Evolutionary conservation across 2,113 vertebrate genomes (phyloP).

Genomic region (Petaurus breviceps): DNA sequence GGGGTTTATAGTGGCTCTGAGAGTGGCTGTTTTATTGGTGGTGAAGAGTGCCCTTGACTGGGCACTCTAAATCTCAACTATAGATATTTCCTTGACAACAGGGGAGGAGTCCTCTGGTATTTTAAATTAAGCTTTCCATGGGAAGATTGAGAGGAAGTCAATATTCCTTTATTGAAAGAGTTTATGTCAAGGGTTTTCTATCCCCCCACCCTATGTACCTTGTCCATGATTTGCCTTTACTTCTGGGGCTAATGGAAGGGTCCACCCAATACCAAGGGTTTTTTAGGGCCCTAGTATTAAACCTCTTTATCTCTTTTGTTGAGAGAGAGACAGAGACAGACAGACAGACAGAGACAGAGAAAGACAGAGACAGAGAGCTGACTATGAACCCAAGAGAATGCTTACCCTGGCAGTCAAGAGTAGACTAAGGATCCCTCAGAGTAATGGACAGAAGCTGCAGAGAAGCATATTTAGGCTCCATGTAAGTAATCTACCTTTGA

Average conservation of each 20-base stretch:
- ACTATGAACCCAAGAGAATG: no score
- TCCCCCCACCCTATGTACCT: constrained; percentile 64
- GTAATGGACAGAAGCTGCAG: no score
- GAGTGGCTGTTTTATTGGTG: constrained; percentile 93
- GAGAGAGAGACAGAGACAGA: no score
- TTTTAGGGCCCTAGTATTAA: not conserved
- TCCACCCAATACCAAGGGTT: not conserved
- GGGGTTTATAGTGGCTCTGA: constrained; percentile 95
- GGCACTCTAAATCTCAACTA: constrained; percentile 95
- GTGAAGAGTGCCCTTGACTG: constrained; percentile 95
- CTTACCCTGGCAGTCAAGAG: no score
- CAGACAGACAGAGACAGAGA: no score
- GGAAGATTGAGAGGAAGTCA: constrained; percentile 32
- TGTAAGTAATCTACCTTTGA: no score
- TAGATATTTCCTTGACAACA: constrained; percentile 85
- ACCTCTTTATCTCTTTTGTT: not conserved
- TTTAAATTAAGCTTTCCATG: not conserved
- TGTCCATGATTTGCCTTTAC: constrained; percentile 66
- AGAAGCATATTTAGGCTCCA: no score
- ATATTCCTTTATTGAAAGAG: constrained; percentile 74
- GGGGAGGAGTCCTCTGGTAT: not conserved
- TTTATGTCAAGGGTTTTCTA: constrained; percentile 64
- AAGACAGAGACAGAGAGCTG: no score
- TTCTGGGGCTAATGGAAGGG: constrained; percentile 50
- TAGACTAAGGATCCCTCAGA: no score